Conservation (phyloP, 2,113 vertebrate species). For the Aptenodytes patagonicus region DNA sequence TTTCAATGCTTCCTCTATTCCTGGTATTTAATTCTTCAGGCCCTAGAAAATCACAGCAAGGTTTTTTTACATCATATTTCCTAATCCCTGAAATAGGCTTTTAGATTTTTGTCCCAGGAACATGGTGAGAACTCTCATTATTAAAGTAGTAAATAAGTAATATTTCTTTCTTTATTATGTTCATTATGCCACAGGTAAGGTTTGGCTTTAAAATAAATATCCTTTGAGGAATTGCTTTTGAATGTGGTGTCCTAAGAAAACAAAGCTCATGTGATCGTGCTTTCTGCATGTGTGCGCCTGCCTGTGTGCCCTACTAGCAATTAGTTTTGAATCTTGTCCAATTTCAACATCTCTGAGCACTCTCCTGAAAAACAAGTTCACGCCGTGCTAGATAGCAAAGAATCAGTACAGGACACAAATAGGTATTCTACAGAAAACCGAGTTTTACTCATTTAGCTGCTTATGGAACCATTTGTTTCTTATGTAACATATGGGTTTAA, state of each 20-base stretch:
- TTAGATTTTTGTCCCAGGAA: not conserved
- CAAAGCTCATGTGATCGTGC: not conserved
- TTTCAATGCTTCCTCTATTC: not conserved
- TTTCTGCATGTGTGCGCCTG: not conserved
- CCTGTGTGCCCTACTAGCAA: not conserved
- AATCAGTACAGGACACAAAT: not conserved
- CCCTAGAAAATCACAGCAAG: not conserved
- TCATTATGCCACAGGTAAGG: not conserved
- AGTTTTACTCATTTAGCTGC: not conserved
- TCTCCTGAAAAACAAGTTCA: not conserved
- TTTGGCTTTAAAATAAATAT: not conserved
- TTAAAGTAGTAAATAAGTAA: not conserved
- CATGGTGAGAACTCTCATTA: not conserved
- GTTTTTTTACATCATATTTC: not conserved
- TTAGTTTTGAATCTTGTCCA: not conserved
- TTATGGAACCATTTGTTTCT: not conserved
- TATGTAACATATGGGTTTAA: not conserved
- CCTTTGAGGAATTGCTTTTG: not conserved
- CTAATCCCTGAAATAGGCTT: not conserved
- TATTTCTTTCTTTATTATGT: not conserved
- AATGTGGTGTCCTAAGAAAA: not conserved
- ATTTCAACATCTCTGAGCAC: not conserved
- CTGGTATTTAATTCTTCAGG: not conserved
- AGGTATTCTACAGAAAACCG: not conserved
- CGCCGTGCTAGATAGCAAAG: accelerated